Conservation (phyloP, 92 coral and sea anemone species). For the Porites lobata region DNA sequence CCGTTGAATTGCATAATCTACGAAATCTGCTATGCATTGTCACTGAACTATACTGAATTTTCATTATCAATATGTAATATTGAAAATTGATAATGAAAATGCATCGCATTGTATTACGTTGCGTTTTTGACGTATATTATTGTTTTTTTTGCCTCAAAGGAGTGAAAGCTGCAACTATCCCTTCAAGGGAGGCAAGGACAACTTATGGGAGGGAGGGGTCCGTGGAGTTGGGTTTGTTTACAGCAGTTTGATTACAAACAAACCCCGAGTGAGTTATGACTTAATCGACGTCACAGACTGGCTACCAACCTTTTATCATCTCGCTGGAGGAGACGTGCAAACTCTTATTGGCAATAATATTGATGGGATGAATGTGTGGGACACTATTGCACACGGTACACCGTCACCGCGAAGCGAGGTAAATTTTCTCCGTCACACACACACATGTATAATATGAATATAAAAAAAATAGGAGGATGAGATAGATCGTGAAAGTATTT, state of each 20-base stretch:
- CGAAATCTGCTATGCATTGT: too few relatives aligned
- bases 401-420: slow-evolving; percentile 88
- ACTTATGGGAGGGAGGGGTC: slow-evolving; percentile 99
- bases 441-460: too few relatives aligned
- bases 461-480: too few relatives aligned
- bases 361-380: slow-evolving; percentile 94
- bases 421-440: not conserved
- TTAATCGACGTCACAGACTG: slow-evolving; percentile 95
- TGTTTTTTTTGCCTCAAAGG: slow-evolving; percentile 40
- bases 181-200: slow-evolving; percentile 95
- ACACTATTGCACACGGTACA: slow-evolving; percentile 80
- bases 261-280: slow-evolving; percentile 84
- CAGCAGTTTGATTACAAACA: slow-evolving; percentile 81
- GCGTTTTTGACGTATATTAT: not conserved
- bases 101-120: too few relatives aligned
- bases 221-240: slow-evolving; percentile 95
- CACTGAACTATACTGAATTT: too few relatives aligned
- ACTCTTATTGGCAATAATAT: slow-evolving; percentile 63
- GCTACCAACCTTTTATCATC: slow-evolving; percentile 94
- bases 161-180: slow-evolving; percentile 97
- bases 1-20: too few relatives aligned
- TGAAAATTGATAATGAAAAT: too few relatives aligned
- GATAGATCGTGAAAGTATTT: too few relatives aligned
- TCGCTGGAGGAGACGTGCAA: slow-evolving; percentile 93
- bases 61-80: too few relatives aligned